These are phyloP conservation scores for Volucella inanis DNA, from an alignment of 2,888 invertebrate genomes.

Conservation along the genomic window DNA sequence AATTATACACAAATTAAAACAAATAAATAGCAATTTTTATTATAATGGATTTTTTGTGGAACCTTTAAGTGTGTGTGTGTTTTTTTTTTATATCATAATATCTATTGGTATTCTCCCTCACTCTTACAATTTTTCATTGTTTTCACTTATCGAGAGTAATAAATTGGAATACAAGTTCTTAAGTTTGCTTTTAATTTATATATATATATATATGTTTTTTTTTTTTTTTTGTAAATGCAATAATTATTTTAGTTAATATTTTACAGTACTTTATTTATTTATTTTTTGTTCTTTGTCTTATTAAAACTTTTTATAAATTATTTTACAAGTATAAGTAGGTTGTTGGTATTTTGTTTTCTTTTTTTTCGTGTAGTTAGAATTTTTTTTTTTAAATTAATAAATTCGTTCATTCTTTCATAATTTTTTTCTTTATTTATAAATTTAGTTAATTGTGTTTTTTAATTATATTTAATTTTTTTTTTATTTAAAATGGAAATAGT, in stretches of 20 bases:
- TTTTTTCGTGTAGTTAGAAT: slow-evolving; percentile 56
- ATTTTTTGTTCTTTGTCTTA: slow-evolving; percentile 18
- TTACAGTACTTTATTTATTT: slow-evolving; percentile 40
- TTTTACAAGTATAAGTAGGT: slow-evolving; percentile 72
- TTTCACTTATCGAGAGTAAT: slow-evolving; percentile 50
- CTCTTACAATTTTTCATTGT: slow-evolving; percentile 36
- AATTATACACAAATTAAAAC: slow-evolving; percentile 66
- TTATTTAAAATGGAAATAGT: slow-evolving; percentile 72
- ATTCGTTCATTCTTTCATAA: slow-evolving; percentile 73
- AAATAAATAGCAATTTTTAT: slow-evolving; percentile 57
- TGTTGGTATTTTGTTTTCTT: slow-evolving; percentile 15
- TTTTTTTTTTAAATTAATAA: slow-evolving; percentile 73
- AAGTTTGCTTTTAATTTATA: slow-evolving; percentile 16
- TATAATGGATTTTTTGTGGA: slow-evolving; percentile 29
- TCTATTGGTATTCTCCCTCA: slow-evolving; percentile 62
- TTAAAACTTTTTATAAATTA: slow-evolving; percentile 41
- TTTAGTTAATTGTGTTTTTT: slow-evolving; percentile 53
- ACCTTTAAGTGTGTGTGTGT: slow-evolving; percentile 37
- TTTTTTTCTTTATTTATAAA: slow-evolving; percentile 49
- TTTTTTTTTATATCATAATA: slow-evolving; percentile 37
- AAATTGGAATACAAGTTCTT: slow-evolving; percentile 68
- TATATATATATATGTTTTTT: slow-evolving; percentile 14
- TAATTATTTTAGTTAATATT: slow-evolving; percentile 55
- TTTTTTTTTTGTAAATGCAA: slow-evolving; percentile 60
- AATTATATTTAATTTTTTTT: slow-evolving; percentile 46